Base-by-base conservation (phyloP, 2,797 vertebrate species). In the Neostethus bicornis region DNA sequence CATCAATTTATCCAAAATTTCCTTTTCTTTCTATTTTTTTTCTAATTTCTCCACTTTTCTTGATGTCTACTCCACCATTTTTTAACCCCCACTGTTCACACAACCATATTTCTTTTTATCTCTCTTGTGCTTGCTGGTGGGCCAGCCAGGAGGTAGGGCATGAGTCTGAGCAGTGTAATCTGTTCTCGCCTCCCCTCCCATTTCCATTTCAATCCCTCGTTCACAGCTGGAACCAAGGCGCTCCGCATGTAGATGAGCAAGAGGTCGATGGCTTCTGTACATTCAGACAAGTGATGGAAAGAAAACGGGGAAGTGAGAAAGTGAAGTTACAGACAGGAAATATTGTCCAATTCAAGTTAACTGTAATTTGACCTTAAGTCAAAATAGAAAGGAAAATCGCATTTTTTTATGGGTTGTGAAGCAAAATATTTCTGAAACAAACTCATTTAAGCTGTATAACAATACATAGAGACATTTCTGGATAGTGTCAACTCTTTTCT, bases 201-300 rank as follows among this genome's bases (percentile, higher is more conserved):
- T 90, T 92, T 90, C 86, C 90, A 91, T 91, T 91, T 92, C 80
- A 90, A 90, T 91, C 79, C 83, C 69, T 68, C 23, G 54, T 79
- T 87, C 87, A 85, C 90, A 91, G 89, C 86, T 90, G 89, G 88
- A 91, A 70, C 75, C 61, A 47, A 60, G 67, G 51, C 54, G 48
- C 71, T 79, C 67, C 70, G 83, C 87, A 90, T 91, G 77, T 63
- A 87, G 87, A 91, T 89, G 82, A 89, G 80, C 61, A 8, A 31
- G 67, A 74, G 20, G 55, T 66, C 57, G 71, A 72, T 60, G 62
- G 49, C 60, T 60, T 53, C 46, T 26, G 13, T 37, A 47, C 46
- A 29, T 64, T 51, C n/a, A 49, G 20, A 41, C 19, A 37, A 50
- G 52, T 65, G 52, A 59, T 46, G 37, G 56, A 20, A 41, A 51